These are phyloP conservation scores for Meriones psammophilus DNA, from an alignment of 2,797 vertebrate genomes.

Conservation along the genomic window DNA sequence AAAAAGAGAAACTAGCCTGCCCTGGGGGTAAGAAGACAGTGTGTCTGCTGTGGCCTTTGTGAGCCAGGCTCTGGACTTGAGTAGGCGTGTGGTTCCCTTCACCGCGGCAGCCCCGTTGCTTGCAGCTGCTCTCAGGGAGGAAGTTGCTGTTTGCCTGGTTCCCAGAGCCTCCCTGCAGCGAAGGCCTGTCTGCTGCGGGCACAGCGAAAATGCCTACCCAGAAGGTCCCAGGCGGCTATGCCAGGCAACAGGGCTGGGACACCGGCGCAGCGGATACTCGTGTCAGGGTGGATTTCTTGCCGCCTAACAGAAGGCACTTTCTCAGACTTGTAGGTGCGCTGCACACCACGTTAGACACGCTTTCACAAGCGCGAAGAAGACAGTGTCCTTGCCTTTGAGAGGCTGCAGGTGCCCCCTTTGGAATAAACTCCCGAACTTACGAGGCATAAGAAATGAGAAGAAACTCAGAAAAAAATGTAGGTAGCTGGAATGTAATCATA, in stretches of 20 bases:
- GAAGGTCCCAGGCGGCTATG: background rate
- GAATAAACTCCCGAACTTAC: slow-evolving; percentile 13
- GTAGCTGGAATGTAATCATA: background rate
- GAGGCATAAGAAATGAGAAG: background rate
- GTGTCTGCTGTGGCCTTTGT: background rate
- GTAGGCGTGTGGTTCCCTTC: background rate
- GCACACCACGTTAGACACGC: background rate
- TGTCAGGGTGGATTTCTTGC: background rate
- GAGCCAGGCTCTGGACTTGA: background rate
- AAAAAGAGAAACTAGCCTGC: background rate
- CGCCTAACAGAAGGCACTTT: accelerated
- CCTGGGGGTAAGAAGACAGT: background rate
- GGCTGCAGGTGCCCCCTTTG: background rate
- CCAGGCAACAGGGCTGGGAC: background rate
- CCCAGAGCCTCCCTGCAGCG: background rate
- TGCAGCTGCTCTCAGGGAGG: background rate
- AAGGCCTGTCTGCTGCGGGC: slow-evolving; percentile 71
- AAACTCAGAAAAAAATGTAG: background rate
- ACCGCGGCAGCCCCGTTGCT: background rate
- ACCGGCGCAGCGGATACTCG: background rate
- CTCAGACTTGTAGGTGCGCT: background rate
- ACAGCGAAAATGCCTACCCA: background rate
- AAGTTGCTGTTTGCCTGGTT: background rate
- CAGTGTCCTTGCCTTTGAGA: background rate
- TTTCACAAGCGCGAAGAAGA: background rate